A percentile compares a stretch with the other conserved stretches of the same genome.
phyloP scores from a whole-genome alignment of 2,797 vertebrate genomes.

The Gadopsis marmoratus region DNA sequence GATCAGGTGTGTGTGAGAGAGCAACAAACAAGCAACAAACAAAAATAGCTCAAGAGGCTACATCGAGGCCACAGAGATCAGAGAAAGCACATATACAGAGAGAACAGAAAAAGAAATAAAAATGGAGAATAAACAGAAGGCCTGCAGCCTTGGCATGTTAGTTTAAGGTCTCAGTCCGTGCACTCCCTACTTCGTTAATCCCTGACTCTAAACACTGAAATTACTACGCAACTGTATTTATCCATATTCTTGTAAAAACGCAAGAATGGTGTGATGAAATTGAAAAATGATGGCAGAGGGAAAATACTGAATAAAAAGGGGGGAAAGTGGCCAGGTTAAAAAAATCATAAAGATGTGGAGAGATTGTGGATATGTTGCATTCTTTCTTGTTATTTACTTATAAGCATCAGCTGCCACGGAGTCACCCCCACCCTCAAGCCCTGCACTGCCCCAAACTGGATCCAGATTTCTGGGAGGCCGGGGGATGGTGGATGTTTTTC shows the following conservation, averaged over 20 bases:
- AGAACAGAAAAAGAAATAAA: background rate
- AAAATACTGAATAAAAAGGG: conserved; percentile 23
- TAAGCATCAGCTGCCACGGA: conserved; percentile 79
- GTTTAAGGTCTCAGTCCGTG: conserved; percentile 52
- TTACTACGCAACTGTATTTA: conserved; percentile 40
- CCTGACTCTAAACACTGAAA: conserved; percentile 35
- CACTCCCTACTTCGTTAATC: conserved; percentile 51
- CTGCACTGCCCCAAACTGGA: conserved; percentile 80
- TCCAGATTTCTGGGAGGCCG: conserved; percentile 81
- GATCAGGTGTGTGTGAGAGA: conserved; percentile 26
- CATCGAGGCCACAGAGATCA: background rate
- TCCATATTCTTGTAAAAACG: conserved; percentile 63
- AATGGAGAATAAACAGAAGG: conserved; percentile 32
- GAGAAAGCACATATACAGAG: background rate
- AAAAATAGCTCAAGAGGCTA: conserved; percentile 2
- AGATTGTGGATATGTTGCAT: conserved; percentile 71
- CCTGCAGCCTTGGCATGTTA: conserved; percentile 40
- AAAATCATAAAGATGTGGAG: conserved; percentile 73
- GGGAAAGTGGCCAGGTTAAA: conserved; percentile 60
- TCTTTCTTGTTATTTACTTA: conserved; percentile 82
- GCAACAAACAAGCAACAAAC: conserved; percentile 5
- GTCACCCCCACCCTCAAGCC: conserved; percentile 64
- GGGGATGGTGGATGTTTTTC: conserved; percentile 75
- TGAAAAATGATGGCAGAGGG: conserved; percentile 5
- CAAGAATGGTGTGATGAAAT: conserved; percentile 28